Conservation (phyloP, 2,888 invertebrate genomes). For the Autographa gamma region DNA sequence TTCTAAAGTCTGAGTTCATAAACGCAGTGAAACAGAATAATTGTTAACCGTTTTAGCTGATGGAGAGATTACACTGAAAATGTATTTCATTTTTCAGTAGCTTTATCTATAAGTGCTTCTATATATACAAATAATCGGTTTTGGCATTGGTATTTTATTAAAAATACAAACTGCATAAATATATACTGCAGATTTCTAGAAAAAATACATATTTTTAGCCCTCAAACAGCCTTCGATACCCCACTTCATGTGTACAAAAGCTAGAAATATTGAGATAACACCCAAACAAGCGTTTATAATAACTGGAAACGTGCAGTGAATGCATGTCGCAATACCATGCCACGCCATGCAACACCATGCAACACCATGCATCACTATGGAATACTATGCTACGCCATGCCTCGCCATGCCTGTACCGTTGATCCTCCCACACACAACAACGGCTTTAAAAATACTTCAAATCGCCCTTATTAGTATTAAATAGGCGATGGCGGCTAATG, state of each 20-base stretch:
- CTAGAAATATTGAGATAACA: conserved; percentile 47
- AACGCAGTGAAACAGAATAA: neutral
- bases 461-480: conserved; percentile 60
- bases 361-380: neutral
- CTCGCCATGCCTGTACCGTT: conserved; percentile 9
- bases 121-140: too few species aligned
- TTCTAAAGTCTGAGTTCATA: neutral
- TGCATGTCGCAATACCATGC: conserved; percentile 35
- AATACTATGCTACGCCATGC: too few species aligned
- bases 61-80: neutral
- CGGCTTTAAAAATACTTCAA: conserved; percentile 48
- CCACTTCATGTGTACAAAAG: conserved; percentile 31
- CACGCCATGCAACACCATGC: neutral
- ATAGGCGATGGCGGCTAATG: conserved; percentile 53
- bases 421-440: conserved; percentile 55
- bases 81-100: neutral
- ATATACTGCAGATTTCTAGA: too few species aligned
- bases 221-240: neutral
- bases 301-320: conserved; percentile 51
- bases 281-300: conserved; percentile 52
- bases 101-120: neutral
- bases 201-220: too few species aligned
- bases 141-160: too few species aligned
- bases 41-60: neutral
- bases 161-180: too few species aligned